Base-by-base conservation (phyloP, 2,888 invertebrate species). In the Agrilus cyanescens region DNA sequence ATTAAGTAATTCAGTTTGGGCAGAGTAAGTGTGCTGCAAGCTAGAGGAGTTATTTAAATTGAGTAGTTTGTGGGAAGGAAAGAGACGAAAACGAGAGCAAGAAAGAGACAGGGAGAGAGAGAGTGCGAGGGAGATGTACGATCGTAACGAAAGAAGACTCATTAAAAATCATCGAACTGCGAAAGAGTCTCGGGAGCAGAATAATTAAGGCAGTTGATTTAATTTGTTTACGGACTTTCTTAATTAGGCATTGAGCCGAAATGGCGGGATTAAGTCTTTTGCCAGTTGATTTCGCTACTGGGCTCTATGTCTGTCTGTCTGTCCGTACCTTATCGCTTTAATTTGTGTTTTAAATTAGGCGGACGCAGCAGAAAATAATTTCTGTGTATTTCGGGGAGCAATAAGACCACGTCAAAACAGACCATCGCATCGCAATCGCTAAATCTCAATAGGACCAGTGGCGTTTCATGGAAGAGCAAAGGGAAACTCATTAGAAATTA, bases 331-430 rank as follows among this genome's bases (percentile, higher is more conserved):
- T 57, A 56, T 55, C 54, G 51, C 49, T 51, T 55, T 57, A 58
- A 59, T 59, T 59, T 59, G 58, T 58, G 57, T 58, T 58, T 59
- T 56, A 58, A 59, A 58, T 58, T 57, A 57, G 53, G 48, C 46
- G 50, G 55, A 57, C 57, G 54, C 54, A 51, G 46, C 51, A 54
- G 46, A 49, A 53, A 54, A 56, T 50, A 50, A 54, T 47, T 42
- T 40, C 32, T 44, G 43, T 36, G 41, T 41, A 45, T 44, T 46
- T 46, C 40, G 40, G 40, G 40, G 40, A 29, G 18, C 41, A 45
- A 41, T 33, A 32, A 40, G 40, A 44, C 38, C n/a, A 34, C 37
- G 41, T 41, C 38, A 46, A 44, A 20, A 39, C 41, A 40, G 43
- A 41, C 46, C 41, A 25, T 25, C 25, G 10, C 25, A 25, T 20